Evolutionary conservation across 2,797 vertebrate genomes (phyloP), one percentile per base, ranked within the genome.

Genomic region (Harpagifer antarcticus): DNA sequence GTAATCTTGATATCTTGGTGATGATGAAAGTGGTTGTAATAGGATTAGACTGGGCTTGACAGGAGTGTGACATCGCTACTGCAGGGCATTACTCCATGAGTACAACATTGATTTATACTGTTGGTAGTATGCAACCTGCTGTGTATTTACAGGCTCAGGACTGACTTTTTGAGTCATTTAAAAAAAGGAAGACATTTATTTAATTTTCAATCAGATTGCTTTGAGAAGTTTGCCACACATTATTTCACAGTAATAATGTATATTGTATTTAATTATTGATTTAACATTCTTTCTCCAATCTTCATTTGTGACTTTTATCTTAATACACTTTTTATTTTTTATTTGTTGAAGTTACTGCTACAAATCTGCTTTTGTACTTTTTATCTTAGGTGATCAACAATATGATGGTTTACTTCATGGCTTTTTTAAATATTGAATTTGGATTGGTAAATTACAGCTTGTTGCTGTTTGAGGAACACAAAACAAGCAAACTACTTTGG

Each of bases 21-120:
- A 90, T 93, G 89, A 93, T 94, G 92, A 94, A 93, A 93, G 92
- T 93, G 91, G 87, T 81, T 76, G 78, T 90, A 93, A 94, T 89
- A 86, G 92, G 92, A 93, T 95, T 93, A 92, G 90, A 84, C 55
- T 49, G 54, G 81, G 83, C 66, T 84, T 88, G 89, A 85, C 81
- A 87, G 64, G 79, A 79, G 68, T 82, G 76, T 86, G 77, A 89
- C 88, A 86, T 81, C 48, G 68, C 79, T 74, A 77, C 86, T 81
- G 76, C 82, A 87, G 82, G 50, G 76, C 74, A 72, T 81, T 68
- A 60, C 81, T 86, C 78, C 53, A 60, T 23, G 56, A 82, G 50
- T 65, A 60, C 27, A 56, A 64, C 79, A 72, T 64, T 72, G 68
- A 61, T 80, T 81, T 58, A 74, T 59, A 37, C 55, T 49, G 40